Evolutionary conservation across 2,797 vertebrate genomes (phyloP).

Genomic region (Acropternis orthonyx): DNA sequence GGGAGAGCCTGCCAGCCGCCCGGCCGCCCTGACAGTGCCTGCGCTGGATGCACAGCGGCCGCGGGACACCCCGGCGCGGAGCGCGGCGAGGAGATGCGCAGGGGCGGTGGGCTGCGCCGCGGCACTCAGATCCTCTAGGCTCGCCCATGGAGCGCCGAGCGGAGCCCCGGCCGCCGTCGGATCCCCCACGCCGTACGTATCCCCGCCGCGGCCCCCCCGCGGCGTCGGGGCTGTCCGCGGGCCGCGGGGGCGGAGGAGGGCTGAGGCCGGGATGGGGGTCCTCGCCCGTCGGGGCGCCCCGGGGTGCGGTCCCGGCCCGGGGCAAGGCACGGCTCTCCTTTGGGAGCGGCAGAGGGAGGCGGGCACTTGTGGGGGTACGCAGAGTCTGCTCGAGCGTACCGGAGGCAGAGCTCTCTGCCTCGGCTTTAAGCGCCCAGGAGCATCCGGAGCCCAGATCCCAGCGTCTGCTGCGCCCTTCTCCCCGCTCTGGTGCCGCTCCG

Average conservation of each 20-base stretch:
- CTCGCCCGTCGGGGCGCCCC: not conserved
- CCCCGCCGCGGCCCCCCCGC: not conserved
- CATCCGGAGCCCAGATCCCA: not conserved
- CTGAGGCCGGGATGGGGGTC: not conserved
- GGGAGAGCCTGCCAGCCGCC: not conserved
- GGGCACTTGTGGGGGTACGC: not conserved
- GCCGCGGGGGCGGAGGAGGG: not conserved
- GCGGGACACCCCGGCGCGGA: constrained; percentile 42
- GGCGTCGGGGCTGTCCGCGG: not conserved
- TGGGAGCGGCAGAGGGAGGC: not conserved
- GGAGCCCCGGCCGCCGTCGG: constrained; percentile 58
- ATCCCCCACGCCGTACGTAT: constrained; percentile 70
- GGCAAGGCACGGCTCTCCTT: not conserved
- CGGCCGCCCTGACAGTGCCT: constrained; percentile 7
- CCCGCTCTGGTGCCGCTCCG: not conserved
- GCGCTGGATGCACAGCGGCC: constrained; percentile 44
- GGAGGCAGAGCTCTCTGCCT: not conserved
- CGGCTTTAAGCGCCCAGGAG: not conserved
- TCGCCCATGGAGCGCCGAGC: constrained; percentile 73
- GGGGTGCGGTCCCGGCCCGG: not conserved
- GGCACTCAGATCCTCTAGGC: constrained; percentile 62
- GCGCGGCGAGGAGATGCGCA: constrained; percentile 56
- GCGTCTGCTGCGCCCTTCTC: not conserved
- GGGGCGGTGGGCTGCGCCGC: constrained; percentile 51
- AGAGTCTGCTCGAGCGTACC: not conserved